Evolutionary conservation across 2,888 invertebrate species (phyloP).

Genomic region (Dynastes tityus): DNA sequence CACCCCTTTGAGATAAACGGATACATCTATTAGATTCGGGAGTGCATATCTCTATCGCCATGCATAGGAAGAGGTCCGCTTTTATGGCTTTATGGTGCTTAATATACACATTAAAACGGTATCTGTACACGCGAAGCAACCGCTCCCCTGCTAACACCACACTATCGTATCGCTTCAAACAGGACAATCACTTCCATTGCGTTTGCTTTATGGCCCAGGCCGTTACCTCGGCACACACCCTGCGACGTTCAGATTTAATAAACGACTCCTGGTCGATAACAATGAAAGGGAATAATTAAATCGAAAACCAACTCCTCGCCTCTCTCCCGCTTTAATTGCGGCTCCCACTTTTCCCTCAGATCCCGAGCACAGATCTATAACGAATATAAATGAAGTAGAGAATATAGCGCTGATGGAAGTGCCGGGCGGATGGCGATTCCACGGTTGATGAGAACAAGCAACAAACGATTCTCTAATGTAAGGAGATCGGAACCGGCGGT

Average conservation of each 20-base stretch:
- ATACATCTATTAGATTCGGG: no score
- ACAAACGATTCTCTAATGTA: conserved; percentile 29
- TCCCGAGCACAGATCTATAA: not conserved
- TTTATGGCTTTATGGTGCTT: no score
- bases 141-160: no score
- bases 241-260: conserved; percentile 46
- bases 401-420: not conserved
- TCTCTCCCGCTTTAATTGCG: not conserved
- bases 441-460: not conserved
- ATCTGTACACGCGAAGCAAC: no score
- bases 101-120: no score
- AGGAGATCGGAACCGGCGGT: conserved; percentile 10
- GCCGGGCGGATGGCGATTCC: not conserved
- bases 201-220: no score
- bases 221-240: conserved; percentile 4
- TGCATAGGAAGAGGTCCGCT: no score
- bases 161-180: not conserved
- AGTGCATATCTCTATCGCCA: no score
- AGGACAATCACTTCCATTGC: no score
- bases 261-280: conserved; percentile 47
- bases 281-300: conserved; percentile 52
- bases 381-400: conserved; percentile 33
- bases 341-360: not conserved
- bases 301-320: conserved; percentile 34
- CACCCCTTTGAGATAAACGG: no score